phyloP scores from a whole-genome alignment of 2,113 vertebrate species.

The Rhombomys opimus region DNA sequence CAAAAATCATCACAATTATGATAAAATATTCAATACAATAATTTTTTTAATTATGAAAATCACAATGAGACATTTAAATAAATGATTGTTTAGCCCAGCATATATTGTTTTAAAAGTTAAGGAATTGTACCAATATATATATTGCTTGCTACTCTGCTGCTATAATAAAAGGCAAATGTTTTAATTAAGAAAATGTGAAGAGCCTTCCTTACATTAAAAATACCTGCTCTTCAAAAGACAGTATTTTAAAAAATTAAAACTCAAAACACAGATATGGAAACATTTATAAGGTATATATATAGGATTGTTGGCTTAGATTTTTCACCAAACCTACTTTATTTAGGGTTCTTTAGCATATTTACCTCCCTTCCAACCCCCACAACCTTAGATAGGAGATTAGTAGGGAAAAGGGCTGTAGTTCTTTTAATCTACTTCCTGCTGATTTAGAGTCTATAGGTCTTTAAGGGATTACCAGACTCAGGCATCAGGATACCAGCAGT shows the following conservation, averaged over 20 bases:
- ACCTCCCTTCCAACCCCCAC: no score
- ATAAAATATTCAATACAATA: constrained; percentile 7
- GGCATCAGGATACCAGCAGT: no score
- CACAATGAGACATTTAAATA: neutral
- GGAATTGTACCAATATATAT: neutral
- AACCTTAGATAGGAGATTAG: no score
- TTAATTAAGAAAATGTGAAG: constrained; percentile 16
- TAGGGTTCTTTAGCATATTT: no score
- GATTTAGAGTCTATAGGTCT: no score
- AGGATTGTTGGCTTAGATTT: no score
- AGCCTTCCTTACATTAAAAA: neutral
- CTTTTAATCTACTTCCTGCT: no score
- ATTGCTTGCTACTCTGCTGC: neutral
- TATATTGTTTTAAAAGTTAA: neutral
- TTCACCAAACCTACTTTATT: no score
- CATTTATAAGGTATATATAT: no score
- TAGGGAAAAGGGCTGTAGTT: no score
- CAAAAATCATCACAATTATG: neutral
- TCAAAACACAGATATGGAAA: neutral
- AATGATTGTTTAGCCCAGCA: neutral
- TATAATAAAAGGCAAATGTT: neutral
- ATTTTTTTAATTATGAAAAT: neutral
- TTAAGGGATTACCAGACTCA: no score
- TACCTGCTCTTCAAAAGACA: neutral
- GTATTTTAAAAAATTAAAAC: constrained; percentile 5